Conservation (phyloP, 2,797 vertebrate species). For the Paramormyrops hopkinsi region DNA sequence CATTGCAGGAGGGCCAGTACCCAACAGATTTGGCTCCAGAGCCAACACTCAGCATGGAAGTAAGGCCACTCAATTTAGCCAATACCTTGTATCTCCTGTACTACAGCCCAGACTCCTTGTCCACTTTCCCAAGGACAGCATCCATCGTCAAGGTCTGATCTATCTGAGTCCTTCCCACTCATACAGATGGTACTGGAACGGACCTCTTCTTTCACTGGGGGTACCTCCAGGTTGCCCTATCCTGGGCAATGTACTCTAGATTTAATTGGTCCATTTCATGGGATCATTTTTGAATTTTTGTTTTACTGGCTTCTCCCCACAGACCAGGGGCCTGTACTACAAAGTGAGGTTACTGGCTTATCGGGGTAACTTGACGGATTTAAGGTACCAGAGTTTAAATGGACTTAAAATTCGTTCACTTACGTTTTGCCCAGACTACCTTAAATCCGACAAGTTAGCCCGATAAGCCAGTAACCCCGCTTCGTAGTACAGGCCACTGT, state of each 20-base stretch:
- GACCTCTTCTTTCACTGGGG: not conserved
- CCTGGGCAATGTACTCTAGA: not conserved
- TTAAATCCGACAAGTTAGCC: no score
- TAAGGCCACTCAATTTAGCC: not conserved
- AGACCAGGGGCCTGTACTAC: not conserved
- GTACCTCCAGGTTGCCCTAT: not conserved
- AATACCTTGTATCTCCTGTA: not conserved
- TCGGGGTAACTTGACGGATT: no score
- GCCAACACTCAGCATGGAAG: not conserved
- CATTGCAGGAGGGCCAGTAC: not conserved
- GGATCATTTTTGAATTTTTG: not conserved
- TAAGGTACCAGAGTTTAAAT: no score
- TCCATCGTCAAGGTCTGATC: not conserved
- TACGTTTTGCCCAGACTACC: no score
- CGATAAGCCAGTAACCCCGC: no score
- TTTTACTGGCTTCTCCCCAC: not conserved
- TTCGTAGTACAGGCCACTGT: not conserved
- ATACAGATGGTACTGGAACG: not conserved
- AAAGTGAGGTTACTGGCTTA: no score
- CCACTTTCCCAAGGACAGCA: not conserved
- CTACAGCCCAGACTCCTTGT: not conserved
- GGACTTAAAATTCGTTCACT: no score
- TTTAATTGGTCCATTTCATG: not conserved
- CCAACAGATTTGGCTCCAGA: not conserved
- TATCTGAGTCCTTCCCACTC: not conserved